A percentile compares a stretch with the other conserved stretches of the same genome.
Evolutionary conservation across 2,797 vertebrate genomes (phyloP).

Genomic region (Jordanella pulchra): DNA sequence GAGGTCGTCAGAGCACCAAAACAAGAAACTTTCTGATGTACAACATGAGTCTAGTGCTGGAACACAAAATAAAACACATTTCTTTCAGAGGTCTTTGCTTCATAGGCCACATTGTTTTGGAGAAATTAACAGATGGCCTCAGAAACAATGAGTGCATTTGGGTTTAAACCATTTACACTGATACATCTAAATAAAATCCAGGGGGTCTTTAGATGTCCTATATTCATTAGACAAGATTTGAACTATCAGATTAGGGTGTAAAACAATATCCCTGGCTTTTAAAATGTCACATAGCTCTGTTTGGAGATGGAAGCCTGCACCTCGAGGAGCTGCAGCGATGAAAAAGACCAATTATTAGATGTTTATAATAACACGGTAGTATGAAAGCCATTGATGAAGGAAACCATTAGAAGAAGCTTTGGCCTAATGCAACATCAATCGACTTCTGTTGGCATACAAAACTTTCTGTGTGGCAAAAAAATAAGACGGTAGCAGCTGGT

Average conservation of each 20-base stretch:
- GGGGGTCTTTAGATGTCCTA: too few species aligned
- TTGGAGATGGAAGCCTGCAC: too few species aligned
- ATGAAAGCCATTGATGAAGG: too few species aligned
- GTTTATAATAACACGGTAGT: not conserved
- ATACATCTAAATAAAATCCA: too few species aligned
- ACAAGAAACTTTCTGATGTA: constrained; percentile 47
- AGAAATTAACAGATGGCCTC: not conserved
- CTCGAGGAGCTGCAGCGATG: too few species aligned
- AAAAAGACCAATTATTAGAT: not conserved
- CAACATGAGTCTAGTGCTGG: not conserved
- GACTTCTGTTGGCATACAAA: not conserved
- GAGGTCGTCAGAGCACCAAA: constrained; percentile 28
- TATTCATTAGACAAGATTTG: too few species aligned
- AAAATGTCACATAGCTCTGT: too few species aligned
- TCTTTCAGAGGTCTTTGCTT: constrained; percentile 6
- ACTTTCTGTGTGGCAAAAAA: not conserved
- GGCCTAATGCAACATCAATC: not conserved
- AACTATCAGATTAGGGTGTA: too few species aligned
- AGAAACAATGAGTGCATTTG: too few species aligned
- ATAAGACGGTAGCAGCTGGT: too few species aligned
- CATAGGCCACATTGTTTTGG: not conserved
- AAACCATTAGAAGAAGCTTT: not conserved
- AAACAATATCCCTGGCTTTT: too few species aligned
- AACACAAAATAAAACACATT: constrained; percentile 9
- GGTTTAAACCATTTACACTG: too few species aligned